Base-by-base conservation (phyloP, 2,888 invertebrate species). In the Beris morrisii region DNA sequence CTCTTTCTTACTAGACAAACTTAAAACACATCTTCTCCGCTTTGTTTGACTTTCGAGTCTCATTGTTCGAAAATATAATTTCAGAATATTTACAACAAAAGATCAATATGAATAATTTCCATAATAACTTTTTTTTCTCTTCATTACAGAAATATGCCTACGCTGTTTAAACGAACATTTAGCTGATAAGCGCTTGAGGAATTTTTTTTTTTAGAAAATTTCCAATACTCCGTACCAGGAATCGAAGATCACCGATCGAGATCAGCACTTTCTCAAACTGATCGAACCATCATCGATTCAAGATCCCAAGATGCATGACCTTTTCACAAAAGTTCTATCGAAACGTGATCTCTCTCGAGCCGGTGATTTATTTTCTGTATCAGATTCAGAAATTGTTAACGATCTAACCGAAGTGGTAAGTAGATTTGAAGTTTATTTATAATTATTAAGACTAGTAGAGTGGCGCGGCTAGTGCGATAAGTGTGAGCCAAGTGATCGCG, bases 311-410 rank as follows among this genome's bases (percentile, higher is more conserved):
- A 95, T 95, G 94, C 94, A 95, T 83, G 93, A 93, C 81, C 84
- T 96, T 76, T 90, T 96, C 78, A 90, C 91, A 77, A 91, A 93
- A 84, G 94, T 96, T 71, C 85, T 96, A 72, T 91, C 89, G 75
- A 91, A 92, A 79, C 88, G 93, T 78, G 95, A 96, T 82, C 84
- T 96, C 69, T 94, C 95, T 61, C 83, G 90, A 78, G 95, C 95
- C 74, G 95, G 95, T 32, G 95, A 95, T 81, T 85, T 96, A 71
- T 96, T 96, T 81, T 89, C 91, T 11, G 87, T 96, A 69, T 87
- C 91, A 54, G 94, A 97, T 83, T 86, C 88, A 68, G 89, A 91
- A 71, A 93, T 97, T 73, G 91, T 93, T 31, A 87, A 89, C 79
- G 92, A 93, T 80, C 83, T 93, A 73, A 90, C 90, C 63, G 89